Evolutionary conservation across 1,140 invertebrate genomes (phyloP).

Genomic region (Pteromalus puparum): DNA sequence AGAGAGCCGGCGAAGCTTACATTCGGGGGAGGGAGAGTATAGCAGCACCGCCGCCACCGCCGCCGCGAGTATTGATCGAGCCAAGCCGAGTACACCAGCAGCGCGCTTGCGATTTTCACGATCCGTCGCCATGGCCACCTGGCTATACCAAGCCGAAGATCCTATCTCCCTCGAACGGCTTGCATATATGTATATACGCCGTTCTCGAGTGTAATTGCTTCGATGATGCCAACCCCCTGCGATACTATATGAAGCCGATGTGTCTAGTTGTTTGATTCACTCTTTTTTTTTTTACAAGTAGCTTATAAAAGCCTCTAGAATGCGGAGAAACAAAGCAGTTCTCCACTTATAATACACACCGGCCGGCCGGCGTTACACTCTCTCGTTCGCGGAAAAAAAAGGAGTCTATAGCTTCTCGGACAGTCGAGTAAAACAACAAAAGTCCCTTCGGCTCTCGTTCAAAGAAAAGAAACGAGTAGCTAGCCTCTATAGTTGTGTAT

Average conservation of each 20-base stretch:
- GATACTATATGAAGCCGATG: too few species aligned
- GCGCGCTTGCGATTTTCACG: conserved; percentile 70
- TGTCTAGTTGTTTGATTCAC: too few species aligned
- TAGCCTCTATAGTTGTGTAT: too few species aligned
- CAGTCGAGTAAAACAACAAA: background rate
- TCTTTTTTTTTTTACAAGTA: too few species aligned
- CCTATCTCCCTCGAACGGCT: background rate
- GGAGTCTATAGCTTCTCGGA: background rate
- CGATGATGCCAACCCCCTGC: too few species aligned
- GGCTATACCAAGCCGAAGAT: conserved; percentile 61
- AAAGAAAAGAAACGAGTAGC: too few species aligned
- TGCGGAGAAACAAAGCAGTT: too few species aligned
- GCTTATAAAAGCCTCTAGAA: too few species aligned
- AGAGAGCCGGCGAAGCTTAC: conserved; percentile 38
- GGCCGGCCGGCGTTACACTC: too few species aligned
- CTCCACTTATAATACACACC: too few species aligned
- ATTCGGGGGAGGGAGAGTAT: conserved; percentile 20
- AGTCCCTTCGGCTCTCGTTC: too few species aligned
- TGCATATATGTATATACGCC: background rate
- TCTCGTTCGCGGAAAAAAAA: too few species aligned
- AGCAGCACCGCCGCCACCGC: conserved; percentile 53
- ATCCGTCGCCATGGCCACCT: conserved; percentile 76
- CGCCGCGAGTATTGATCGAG: conserved; percentile 71
- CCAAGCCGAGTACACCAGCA: conserved; percentile 58
- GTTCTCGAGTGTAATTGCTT: background rate